Evolutionary conservation across 2,113 vertebrate genomes (phyloP).

Genomic region (Ceyx margarethae): DNA sequence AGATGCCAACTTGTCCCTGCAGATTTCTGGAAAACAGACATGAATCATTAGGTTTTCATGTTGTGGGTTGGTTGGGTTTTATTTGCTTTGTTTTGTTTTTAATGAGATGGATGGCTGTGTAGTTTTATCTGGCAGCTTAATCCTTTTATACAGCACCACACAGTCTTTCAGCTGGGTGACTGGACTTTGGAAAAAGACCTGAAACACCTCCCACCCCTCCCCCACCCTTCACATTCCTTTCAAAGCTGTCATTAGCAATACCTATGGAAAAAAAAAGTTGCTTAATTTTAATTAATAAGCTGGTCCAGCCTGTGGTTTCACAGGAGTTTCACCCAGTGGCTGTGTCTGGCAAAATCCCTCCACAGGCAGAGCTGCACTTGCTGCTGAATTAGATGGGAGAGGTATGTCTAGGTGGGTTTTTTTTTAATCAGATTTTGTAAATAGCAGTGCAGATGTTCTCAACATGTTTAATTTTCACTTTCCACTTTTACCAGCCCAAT

Average conservation of each 20-base stretch:
- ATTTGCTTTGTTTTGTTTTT: neutral
- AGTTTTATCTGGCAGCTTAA: neutral
- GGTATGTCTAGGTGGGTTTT: neutral
- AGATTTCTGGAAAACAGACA: neutral
- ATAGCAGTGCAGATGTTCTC: neutral
- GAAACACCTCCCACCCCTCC: neutral
- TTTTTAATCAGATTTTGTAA: neutral
- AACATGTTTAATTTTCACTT: neutral
- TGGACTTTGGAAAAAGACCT: neutral
- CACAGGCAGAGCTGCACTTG: neutral
- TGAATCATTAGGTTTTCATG: neutral
- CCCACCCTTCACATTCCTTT: neutral
- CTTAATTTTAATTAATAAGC: neutral
- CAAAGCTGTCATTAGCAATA: neutral
- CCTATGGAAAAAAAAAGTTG: neutral
- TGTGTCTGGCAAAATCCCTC: neutral
- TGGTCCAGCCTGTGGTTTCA: neutral
- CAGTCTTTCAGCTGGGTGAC: neutral
- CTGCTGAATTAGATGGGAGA: neutral
- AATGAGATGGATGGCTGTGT: neutral
- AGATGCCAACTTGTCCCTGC: neutral
- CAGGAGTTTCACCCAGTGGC: neutral
- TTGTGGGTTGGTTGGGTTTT: neutral
- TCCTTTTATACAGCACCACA: neutral
- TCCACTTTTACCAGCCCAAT: neutral